Base-by-base conservation (phyloP, 2,888 invertebrate genomes). In the Melitaea athalia region DNA sequence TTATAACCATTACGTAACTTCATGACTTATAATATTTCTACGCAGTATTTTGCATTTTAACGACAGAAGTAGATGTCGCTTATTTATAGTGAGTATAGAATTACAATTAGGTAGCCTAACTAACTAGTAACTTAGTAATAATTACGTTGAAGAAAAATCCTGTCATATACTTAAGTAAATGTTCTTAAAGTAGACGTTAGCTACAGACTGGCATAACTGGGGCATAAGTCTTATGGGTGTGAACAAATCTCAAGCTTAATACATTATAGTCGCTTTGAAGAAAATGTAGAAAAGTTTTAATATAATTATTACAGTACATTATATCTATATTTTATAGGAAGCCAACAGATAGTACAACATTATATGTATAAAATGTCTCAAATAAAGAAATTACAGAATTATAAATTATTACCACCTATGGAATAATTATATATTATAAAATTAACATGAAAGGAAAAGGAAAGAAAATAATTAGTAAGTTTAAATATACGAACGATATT, bases 131-230 rank as follows among this genome's bases (percentile, higher is more conserved):
- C 24, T 24, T 24, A 3, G 53, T 55, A 14, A 33, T 55, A 55
- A 55, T 55, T 55, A 33, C 33, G 14, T 53, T 10, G 8, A 57
- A 42, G 15, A 57, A 42, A 57, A 55, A 55, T 15, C 42, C 11
- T 10, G 33, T 38, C 42, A 15, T 42, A 11, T 15, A 57, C 42
- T 57, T 57, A 42, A 42, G 57, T 31, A 53, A 57, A 57, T n/a
- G 42, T 42, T 42, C 38, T n/a, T 38, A 57, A 42, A 15, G 57
- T 42, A 57, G 57, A 38, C 11, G 57, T 31, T 38, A 38, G 57
- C 15, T 42, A 57, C 14, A 11, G 12, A 24, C 38, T 55, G 57
- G 49, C 38, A 33, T 49, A 57, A 49, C 64, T 38, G 14, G 33
- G 14, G n/a, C 57, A 49, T 42, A 42, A 42, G 57, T 57, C 38